Percentiles rank a stretch among this genome's conserved stretches.
phyloP scores from a whole-genome alignment of 2,797 vertebrate genomes.

The Mus spretus region DNA sequence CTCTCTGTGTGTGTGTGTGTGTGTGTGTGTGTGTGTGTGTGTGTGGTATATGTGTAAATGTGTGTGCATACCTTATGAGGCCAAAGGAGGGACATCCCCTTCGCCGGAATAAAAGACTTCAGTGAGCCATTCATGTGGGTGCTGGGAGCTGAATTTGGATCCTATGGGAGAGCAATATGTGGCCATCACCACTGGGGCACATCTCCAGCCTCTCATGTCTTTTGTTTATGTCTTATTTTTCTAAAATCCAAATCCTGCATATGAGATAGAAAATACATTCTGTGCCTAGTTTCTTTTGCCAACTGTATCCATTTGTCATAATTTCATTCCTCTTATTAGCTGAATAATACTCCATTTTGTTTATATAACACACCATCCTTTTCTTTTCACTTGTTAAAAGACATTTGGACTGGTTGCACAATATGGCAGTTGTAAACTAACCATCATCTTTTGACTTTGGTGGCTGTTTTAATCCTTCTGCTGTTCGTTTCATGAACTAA shows the following conservation, averaged over 20 bases:
- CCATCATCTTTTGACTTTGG: background rate
- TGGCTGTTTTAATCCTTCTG: background rate
- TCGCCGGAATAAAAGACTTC: background rate
- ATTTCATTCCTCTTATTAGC: background rate
- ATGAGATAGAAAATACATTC: background rate
- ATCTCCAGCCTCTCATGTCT: background rate
- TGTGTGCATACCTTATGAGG: background rate
- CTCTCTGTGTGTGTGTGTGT: background rate
- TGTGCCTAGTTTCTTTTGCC: background rate
- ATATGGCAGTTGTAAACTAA: background rate
- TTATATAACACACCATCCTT: too few species aligned
- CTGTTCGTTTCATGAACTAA: background rate
- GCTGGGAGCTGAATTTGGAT: background rate
- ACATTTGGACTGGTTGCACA: background rate
- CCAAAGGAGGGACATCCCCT: background rate
- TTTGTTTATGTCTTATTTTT: background rate
- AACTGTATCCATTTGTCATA: background rate
- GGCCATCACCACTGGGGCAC: background rate
- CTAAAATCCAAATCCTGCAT: background rate
- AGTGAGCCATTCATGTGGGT: background rate
- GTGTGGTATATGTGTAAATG: background rate
- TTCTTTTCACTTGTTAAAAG: background rate
- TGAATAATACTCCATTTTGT: background rate
- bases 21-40: background rate
- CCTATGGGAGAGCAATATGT: background rate